A percentile compares a stretch with the other conserved stretches of the same genome.
phyloP scores from a whole-genome alignment of 2,797 vertebrate species.

The Propithecus deckenii region DNA sequence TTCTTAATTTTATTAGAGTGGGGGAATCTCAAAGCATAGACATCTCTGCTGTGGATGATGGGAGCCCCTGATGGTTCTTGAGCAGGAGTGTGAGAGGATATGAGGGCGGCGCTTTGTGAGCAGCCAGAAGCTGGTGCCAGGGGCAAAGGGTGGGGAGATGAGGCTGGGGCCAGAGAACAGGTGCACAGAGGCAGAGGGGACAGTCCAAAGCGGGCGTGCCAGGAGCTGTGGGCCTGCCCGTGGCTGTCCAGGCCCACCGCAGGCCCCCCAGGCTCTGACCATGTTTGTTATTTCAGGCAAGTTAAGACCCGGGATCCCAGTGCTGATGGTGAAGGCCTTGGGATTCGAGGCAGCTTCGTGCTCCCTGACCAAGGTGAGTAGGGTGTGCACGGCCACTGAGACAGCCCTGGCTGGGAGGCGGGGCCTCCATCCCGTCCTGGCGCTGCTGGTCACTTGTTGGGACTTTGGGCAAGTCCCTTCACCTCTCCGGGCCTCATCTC shows the following conservation, averaged over 20 bases:
- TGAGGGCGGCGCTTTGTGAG: not conserved
- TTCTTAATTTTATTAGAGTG: not conserved
- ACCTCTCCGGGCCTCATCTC: not conserved
- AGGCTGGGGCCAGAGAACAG: not conserved
- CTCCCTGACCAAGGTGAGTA: constrained; percentile 59
- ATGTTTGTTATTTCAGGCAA: constrained; percentile 63
- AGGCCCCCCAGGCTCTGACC: not conserved
- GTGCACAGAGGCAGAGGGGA: not conserved
- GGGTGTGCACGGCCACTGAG: not conserved
- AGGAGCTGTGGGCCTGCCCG: not conserved
- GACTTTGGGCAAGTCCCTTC: not conserved
- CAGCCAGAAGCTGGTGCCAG: not conserved
- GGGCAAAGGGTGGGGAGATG: not conserved
- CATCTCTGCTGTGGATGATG: not conserved
- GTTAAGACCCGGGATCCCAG: constrained; percentile 31
- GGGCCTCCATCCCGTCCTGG: not conserved
- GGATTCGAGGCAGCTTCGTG: not conserved
- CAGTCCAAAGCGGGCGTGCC: not conserved
- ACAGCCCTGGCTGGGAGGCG: not conserved
- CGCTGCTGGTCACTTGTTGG: not conserved
- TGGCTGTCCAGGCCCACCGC: not conserved
- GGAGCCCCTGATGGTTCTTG: not conserved
- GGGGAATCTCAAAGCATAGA: not conserved
- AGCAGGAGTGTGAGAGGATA: not conserved
- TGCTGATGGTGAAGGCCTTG: constrained; percentile 18